phyloP scores from a whole-genome alignment of 1,140 invertebrate species.

The Pararge aegeria region DNA sequence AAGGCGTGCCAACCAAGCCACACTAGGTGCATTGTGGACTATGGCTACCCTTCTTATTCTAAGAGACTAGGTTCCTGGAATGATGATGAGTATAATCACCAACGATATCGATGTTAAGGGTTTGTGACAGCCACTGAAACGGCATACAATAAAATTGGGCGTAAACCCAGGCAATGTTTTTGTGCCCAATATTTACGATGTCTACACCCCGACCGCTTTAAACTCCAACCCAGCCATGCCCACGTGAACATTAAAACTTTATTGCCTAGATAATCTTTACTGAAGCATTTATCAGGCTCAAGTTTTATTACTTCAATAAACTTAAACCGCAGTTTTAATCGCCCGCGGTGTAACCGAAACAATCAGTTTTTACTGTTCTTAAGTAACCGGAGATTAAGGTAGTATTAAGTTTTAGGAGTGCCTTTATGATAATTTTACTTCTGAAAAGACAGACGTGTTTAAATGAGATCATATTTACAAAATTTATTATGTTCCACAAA shows the following conservation, averaged over 20 bases:
- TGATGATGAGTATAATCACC: too few relatives aligned
- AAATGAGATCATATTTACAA: too few relatives aligned
- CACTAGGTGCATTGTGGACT: too few relatives aligned
- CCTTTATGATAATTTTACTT: not conserved
- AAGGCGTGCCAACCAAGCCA: too few relatives aligned
- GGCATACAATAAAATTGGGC: too few relatives aligned
- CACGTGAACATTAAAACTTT: slow-evolving; percentile 32
- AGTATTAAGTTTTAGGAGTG: slow-evolving; percentile 2
- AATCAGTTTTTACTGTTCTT: slow-evolving; percentile 18
- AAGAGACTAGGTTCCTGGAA: too few relatives aligned
- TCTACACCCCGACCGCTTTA: not conserved
- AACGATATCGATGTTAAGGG: too few relatives aligned
- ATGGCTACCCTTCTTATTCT: too few relatives aligned
- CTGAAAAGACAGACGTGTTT: too few relatives aligned
- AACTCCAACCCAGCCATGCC: slow-evolving; percentile 4
- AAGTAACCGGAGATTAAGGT: slow-evolving; percentile 15
- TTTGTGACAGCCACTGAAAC: too few relatives aligned
- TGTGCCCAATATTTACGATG: slow-evolving; percentile 4
- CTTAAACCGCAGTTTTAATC: slow-evolving; percentile 27
- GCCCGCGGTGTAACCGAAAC: slow-evolving; percentile 17
- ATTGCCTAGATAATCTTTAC: slow-evolving; percentile 34
- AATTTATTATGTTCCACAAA: too few relatives aligned
- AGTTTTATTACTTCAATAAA: slow-evolving; percentile 34
- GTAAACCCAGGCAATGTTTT: not conserved
- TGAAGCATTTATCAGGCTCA: slow-evolving; percentile 34